Percentiles rank a stretch among this genome's conserved stretches.
phyloP scores from a whole-genome alignment of 2,113 vertebrate genomes.

The Antigone vipio region DNA sequence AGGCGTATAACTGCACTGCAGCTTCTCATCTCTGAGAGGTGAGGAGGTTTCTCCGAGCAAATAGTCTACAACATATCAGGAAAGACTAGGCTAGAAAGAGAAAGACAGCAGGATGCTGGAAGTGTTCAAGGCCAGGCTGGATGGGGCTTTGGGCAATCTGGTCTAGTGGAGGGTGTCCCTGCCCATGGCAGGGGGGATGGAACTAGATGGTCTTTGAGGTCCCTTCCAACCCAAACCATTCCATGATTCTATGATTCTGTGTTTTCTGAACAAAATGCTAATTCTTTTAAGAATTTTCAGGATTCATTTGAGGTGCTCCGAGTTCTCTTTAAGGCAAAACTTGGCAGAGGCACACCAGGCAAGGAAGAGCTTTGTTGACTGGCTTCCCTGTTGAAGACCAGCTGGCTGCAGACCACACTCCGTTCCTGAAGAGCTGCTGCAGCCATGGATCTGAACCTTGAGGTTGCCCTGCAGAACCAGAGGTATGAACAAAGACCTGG shows the following conservation, averaged over 20 bases:
- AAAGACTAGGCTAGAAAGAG: neutral
- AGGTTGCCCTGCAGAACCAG: neutral
- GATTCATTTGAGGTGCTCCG: neutral
- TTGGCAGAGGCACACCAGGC: neutral
- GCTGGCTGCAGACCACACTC: neutral
- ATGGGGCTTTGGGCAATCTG: too few species aligned
- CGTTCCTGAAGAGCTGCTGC: neutral
- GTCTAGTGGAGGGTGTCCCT: too few species aligned
- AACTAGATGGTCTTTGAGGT: too few species aligned
- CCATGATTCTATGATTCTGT: too few species aligned
- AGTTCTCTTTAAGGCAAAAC: neutral
- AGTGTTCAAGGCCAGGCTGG: too few species aligned
- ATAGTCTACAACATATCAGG: neutral
- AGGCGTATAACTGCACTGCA: neutral
- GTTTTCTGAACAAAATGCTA: neutral
- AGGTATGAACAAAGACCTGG: neutral
- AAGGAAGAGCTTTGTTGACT: neutral
- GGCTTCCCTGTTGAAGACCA: neutral
- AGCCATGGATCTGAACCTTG: neutral
- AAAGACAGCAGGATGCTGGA: neutral
- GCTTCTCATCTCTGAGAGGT: neutral
- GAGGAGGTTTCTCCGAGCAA: neutral
- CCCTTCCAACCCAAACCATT: too few species aligned
- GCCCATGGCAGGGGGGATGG: too few species aligned
- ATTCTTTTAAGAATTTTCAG: neutral